Evolutionary conservation across 2,888 invertebrate species (phyloP).

Genomic region (Morinoia aosen): DNA sequence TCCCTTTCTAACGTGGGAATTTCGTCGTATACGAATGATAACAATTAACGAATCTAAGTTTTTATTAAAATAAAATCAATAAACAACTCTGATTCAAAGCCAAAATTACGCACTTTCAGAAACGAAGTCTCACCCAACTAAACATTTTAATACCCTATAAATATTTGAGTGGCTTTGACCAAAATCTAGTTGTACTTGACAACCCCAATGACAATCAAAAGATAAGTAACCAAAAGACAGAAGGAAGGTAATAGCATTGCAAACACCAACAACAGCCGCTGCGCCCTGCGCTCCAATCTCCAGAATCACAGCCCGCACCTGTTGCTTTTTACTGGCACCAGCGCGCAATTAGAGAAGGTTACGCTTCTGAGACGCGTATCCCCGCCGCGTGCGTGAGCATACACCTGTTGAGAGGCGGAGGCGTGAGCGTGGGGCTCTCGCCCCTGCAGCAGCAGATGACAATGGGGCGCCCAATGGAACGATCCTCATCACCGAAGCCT

Average conservation of each 20-base stretch:
- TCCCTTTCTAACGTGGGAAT: no score
- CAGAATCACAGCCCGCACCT: neutral
- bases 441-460: neutral
- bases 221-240: neutral
- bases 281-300: neutral
- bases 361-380: neutral
- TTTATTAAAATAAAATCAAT: no score
- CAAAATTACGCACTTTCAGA: no score
- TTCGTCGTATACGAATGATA: no score
- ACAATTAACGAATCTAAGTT: no score
- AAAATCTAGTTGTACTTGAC: no score
- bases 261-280: neutral
- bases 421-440: neutral
- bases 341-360: neutral
- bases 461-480: neutral
- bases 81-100: no score
- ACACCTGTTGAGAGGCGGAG: neutral
- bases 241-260: neutral
- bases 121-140: no score
- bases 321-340: neutral
- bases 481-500: constrained; percentile 17
- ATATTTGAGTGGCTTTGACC: no score
- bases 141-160: no score
- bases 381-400: neutral
- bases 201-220: neutral